Conservation (phyloP, 1,140 invertebrate species). For the Orchestia grillus region DNA sequence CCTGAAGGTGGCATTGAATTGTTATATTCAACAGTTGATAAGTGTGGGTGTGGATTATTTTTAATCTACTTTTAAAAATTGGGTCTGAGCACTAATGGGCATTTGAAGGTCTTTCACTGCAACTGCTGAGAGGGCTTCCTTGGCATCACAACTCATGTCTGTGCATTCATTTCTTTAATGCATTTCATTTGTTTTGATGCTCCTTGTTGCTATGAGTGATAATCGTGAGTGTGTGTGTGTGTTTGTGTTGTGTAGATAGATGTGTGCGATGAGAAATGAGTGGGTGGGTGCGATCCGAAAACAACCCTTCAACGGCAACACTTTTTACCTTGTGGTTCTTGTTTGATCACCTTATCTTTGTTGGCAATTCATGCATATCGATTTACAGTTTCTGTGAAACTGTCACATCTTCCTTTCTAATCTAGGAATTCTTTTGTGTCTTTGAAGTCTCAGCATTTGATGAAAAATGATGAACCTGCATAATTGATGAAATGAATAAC, state of each 20-base stretch:
- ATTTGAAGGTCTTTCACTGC: not conserved
- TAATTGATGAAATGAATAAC: not conserved
- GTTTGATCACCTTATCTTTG: not conserved
- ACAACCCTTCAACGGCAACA: conserved; percentile 24
- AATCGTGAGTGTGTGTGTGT: not conserved
- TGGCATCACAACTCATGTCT: not conserved
- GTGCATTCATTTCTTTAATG: not conserved
- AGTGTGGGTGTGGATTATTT: not conserved
- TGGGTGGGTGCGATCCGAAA: not conserved
- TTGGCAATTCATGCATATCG: not conserved
- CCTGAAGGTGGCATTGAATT: not conserved
- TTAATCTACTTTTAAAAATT: not conserved
- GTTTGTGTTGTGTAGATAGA: not conserved
- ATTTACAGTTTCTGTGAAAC: not conserved
- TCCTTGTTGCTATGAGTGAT: not conserved
- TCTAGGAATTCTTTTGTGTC: not conserved
- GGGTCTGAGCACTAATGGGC: not conserved
- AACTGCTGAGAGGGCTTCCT: not conserved
- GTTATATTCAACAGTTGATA: not conserved
- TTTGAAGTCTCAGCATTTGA: not conserved
- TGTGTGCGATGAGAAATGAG: not conserved
- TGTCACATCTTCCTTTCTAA: not conserved
- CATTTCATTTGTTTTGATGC: not conserved
- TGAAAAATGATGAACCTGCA: not conserved
- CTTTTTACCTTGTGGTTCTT: not conserved